Evolutionary conservation across 1,140 invertebrate species (phyloP).

Genomic region (Rhagoletis pomonella): DNA sequence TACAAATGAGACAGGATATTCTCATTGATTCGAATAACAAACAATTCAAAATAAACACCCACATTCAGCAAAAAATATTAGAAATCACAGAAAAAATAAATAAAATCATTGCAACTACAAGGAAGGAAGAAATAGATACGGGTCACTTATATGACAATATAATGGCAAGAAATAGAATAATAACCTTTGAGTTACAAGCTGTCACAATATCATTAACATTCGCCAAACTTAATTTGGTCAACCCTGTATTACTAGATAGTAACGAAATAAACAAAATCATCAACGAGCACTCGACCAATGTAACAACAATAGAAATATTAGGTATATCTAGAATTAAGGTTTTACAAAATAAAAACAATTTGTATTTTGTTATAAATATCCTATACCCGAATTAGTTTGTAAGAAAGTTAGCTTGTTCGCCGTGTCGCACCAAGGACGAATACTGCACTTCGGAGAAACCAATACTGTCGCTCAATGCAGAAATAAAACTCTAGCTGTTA

Average conservation of each 20-base stretch:
- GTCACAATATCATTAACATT: conserved; percentile 2
- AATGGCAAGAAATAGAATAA: conserved; percentile 23
- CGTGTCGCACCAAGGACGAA: not conserved
- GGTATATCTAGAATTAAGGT: not conserved
- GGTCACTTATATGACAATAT: conserved; percentile 4
- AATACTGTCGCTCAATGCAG: not conserved
- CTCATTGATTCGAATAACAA: not conserved
- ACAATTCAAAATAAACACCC: conserved; percentile 7
- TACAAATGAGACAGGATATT: not conserved
- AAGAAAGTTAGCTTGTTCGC: not conserved
- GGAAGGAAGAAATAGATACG: not conserved
- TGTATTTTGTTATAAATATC: not conserved
- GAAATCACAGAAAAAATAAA: no score
- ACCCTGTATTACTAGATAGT: not conserved
- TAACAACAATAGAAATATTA: conserved; percentile 14
- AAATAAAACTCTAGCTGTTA: not conserved
- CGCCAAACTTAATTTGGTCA: conserved; percentile 11
- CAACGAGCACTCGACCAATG: conserved; percentile 12
- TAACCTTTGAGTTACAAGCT: not conserved
- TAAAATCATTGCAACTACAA: no score
- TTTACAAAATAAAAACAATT: not conserved
- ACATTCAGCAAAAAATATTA: not conserved
- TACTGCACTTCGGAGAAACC: not conserved
- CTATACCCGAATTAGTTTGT: not conserved
- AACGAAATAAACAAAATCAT: not conserved